phyloP scores from a whole-genome alignment of 2,888 invertebrate genomes.

The Lithophane semibrunnea region DNA sequence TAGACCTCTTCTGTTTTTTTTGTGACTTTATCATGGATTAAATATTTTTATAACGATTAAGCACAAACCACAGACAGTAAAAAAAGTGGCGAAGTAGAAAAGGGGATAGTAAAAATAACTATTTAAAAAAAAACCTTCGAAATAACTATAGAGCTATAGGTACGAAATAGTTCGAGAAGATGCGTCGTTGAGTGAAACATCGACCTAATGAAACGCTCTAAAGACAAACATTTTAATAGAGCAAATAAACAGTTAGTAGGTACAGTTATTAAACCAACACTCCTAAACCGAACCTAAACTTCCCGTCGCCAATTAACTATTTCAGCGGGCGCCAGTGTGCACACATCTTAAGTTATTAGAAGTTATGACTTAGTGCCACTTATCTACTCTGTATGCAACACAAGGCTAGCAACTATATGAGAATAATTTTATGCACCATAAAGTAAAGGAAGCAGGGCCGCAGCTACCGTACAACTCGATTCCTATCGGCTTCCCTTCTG shows the following conservation, averaged over 20 bases:
- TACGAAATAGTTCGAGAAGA: neutral
- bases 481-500: too few species aligned
- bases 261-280: neutral
- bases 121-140: too few species aligned
- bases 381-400: constrained; percentile 56
- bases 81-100: neutral
- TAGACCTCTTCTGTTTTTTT: neutral
- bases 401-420: constrained; percentile 42
- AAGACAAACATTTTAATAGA: constrained; percentile 5
- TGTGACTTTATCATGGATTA: neutral
- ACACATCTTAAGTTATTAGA: constrained; percentile 47
- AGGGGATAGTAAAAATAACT: neutral
- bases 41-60: neutral
- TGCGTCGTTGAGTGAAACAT: neutral
- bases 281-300: constrained; percentile 6
- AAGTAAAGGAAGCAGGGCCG: constrained; percentile 15
- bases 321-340: constrained; percentile 19
- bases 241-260: neutral
- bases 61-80: neutral
- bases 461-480: too few species aligned
- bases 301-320: neutral
- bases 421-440: constrained; percentile 29
- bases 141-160: neutral
- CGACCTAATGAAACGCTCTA: neutral
- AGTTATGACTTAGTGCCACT: constrained; percentile 54